These are phyloP conservation scores for Phymatocera aterrima DNA, from an alignment of 2,888 invertebrate species.

Conservation along the genomic window DNA sequence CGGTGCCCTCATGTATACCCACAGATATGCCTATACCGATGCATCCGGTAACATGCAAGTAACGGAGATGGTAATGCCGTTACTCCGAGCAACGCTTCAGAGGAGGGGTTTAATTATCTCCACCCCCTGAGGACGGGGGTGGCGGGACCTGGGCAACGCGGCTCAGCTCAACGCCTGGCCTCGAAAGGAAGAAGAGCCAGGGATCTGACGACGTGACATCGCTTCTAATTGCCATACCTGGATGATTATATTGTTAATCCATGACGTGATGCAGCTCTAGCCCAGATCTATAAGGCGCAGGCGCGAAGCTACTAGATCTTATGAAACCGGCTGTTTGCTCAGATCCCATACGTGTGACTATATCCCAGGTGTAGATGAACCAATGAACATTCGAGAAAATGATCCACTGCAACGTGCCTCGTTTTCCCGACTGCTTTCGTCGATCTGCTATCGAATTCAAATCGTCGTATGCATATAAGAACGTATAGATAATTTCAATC, in stretches of 20 bases:
- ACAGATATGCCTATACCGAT: conserved; percentile 44
- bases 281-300: conserved; percentile 48
- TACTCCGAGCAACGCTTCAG: conserved; percentile 46
- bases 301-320: conserved; percentile 4
- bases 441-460: too few species aligned
- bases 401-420: too few species aligned
- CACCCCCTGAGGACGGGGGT: too few species aligned
- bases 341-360: neutral
- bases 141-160: conserved; percentile 49
- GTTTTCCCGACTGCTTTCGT: too few species aligned
- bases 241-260: conserved; percentile 66
- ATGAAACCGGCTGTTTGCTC: neutral
- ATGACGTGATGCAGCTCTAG: conserved; percentile 36
- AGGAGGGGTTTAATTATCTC: conserved; percentile 63
- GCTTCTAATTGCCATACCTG: conserved; percentile 59
- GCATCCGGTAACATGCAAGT: conserved; percentile 58
- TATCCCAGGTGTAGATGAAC: neutral
- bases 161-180: neutral
- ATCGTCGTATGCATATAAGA: too few species aligned
- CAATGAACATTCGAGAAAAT: neutral
- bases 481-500: too few species aligned
- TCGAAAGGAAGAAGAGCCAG: neutral
- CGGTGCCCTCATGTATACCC: conserved; percentile 30
- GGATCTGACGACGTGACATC: conserved; percentile 54
- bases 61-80: conserved; percentile 56